Conservation (phyloP, 2,113 vertebrate species). For the Crotophaga sulcirostris region DNA sequence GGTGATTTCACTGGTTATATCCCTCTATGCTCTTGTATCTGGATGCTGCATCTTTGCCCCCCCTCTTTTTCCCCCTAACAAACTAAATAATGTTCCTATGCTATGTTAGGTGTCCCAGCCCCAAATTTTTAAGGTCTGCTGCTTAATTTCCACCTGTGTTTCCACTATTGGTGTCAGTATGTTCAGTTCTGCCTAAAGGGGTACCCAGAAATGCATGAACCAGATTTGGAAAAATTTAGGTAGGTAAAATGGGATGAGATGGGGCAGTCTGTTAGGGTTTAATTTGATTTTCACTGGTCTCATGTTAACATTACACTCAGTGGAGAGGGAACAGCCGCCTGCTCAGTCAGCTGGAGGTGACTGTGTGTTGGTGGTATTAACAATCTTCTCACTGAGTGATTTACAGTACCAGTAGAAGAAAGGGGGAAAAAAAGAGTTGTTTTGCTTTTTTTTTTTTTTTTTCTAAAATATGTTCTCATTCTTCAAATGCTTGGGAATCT, state of each 20-base stretch:
- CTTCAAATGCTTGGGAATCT: background rate
- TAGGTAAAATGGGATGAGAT: background rate
- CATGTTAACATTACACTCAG: rapidly evolving
- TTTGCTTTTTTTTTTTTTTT: background rate
- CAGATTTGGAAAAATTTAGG: background rate
- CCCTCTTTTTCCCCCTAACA: rapidly evolving
- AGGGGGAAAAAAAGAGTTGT: rapidly evolving
- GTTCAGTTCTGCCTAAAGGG: background rate
- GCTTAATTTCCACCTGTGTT: background rate
- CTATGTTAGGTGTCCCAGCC: rapidly evolving
- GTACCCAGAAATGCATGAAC: background rate
- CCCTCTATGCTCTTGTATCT: background rate
- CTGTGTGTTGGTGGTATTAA: background rate
- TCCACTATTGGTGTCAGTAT: rapidly evolving
- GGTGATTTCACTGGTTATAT: background rate
- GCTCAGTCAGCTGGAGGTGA: background rate
- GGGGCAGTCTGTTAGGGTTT: background rate
- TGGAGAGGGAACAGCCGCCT: background rate
- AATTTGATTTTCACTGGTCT: background rate
- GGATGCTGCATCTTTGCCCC: background rate
- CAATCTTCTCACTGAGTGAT: background rate
- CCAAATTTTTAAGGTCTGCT: background rate
- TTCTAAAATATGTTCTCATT: background rate
- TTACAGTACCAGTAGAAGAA: background rate
- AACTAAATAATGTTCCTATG: background rate